Conservation (phyloP, 2,113 vertebrate genomes). For the Ivindomyrus marchei region DNA sequence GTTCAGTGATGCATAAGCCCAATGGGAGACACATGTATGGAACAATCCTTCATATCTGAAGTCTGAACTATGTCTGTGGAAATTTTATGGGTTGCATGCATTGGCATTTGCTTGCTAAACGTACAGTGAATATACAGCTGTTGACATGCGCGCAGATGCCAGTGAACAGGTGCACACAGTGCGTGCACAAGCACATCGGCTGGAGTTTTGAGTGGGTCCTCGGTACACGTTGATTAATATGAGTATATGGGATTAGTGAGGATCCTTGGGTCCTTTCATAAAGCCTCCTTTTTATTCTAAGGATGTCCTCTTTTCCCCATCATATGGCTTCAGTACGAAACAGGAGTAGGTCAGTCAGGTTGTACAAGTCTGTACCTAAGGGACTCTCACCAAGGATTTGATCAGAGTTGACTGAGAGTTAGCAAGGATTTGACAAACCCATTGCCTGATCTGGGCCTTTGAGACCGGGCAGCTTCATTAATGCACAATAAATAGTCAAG, state of each 20-base stretch:
- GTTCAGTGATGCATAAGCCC: background rate
- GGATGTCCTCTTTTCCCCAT: background rate
- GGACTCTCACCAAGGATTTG: background rate
- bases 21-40: background rate
- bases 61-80: background rate
- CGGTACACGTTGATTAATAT: background rate
- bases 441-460: background rate
- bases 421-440: background rate
- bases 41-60: background rate
- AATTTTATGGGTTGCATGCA: background rate
- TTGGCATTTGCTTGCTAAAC: background rate
- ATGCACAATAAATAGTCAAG: slow-evolving; percentile 52
- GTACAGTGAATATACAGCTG: background rate
- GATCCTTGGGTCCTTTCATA: background rate
- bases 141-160: background rate
- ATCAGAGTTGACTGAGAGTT: background rate
- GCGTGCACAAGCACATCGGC: background rate
- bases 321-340: background rate
- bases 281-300: background rate
- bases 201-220: background rate
- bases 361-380: background rate
- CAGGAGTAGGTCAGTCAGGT: background rate
- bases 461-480: slow-evolving; percentile 38
- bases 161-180: background rate
- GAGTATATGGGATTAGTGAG: background rate